Conservation (phyloP, 1,140 invertebrate genomes). For the Meloidogyne floridensis region DNA sequence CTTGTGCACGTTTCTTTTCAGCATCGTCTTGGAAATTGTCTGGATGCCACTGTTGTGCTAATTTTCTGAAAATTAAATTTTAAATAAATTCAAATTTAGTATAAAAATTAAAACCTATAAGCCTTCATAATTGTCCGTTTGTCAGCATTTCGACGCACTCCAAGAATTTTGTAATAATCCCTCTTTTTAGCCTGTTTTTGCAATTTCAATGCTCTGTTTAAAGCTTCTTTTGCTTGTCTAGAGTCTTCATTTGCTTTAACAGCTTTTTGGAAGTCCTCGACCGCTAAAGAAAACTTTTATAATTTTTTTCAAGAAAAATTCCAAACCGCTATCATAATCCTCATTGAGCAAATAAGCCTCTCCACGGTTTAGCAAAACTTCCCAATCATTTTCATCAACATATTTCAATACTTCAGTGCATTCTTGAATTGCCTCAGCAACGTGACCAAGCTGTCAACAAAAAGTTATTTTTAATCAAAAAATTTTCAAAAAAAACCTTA, state of each 20-base stretch:
- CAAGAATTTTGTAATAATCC: slow-evolving; percentile 98
- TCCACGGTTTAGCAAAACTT: slow-evolving; percentile 83
- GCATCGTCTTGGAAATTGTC: slow-evolving; percentile 87
- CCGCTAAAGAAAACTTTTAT: slow-evolving; percentile 72
- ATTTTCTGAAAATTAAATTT: slow-evolving; percentile 72
- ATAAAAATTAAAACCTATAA: background rate
- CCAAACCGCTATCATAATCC: slow-evolving; percentile 84
- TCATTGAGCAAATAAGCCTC: slow-evolving; percentile 87
- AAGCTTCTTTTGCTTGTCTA: slow-evolving; percentile 83
- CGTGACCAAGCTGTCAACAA: slow-evolving; percentile 68
- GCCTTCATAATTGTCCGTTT: slow-evolving; percentile 88
- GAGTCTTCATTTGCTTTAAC: slow-evolving; percentile 80
- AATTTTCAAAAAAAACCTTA: slow-evolving; percentile 59
- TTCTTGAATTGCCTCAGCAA: slow-evolving; percentile 73
- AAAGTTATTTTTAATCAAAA: slow-evolving; percentile 63
- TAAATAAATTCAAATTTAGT: background rate
- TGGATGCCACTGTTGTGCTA: slow-evolving; percentile 97
- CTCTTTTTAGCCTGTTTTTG: slow-evolving; percentile 88
- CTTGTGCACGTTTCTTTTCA: slow-evolving; percentile 88
- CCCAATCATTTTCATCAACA: slow-evolving; percentile 74
- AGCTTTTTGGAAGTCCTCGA: slow-evolving; percentile 82
- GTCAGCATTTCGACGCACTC: slow-evolving; percentile 77
- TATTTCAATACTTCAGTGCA: slow-evolving; percentile 82
- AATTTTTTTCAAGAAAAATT: background rate
- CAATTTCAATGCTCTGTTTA: slow-evolving; percentile 84